phyloP scores from a whole-genome alignment of 2,113 vertebrate species.

The Alethe diademata region DNA sequence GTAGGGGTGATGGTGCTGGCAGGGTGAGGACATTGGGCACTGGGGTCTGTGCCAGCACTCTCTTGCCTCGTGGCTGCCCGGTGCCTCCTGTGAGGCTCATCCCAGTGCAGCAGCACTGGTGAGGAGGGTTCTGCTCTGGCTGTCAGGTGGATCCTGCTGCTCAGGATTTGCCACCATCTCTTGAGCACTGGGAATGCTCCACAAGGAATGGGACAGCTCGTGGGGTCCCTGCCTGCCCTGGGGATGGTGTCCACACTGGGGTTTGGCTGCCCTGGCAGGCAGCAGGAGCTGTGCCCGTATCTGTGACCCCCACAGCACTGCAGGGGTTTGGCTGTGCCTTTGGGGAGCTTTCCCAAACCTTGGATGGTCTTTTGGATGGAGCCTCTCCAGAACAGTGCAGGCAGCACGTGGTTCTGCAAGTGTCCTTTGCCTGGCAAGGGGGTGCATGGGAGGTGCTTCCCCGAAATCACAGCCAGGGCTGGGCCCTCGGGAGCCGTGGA shows the following conservation, averaged over 20 bases:
- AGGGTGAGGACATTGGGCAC: fast-evolving
- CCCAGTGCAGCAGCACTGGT: too few species aligned
- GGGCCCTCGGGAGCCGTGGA: fast-evolving
- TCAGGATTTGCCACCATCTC: not conserved
- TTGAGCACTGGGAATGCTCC: fast-evolving
- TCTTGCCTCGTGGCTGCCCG: fast-evolving
- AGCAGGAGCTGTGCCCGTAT: not conserved
- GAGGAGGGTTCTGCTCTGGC: not conserved
- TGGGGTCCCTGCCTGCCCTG: not conserved
- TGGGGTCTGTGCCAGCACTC: not conserved
- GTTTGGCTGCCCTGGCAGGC: not conserved
- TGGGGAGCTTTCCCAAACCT: not conserved
- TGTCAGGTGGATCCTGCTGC: not conserved
- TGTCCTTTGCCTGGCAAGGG: not conserved
- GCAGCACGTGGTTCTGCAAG: not conserved
- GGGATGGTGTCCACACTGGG: fast-evolving
- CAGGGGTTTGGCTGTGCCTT: not conserved
- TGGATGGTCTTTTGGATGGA: not conserved
- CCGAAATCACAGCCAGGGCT: fast-evolving
- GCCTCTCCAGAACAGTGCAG: fast-evolving
- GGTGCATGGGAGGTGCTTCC: not conserved
- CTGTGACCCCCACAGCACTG: fast-evolving
- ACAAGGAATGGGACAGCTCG: fast-evolving
- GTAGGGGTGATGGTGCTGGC: not conserved
- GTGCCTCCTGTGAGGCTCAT: not conserved